Conservation (phyloP, 2,888 invertebrate genomes). For the Heterodera filipjevi region DNA sequence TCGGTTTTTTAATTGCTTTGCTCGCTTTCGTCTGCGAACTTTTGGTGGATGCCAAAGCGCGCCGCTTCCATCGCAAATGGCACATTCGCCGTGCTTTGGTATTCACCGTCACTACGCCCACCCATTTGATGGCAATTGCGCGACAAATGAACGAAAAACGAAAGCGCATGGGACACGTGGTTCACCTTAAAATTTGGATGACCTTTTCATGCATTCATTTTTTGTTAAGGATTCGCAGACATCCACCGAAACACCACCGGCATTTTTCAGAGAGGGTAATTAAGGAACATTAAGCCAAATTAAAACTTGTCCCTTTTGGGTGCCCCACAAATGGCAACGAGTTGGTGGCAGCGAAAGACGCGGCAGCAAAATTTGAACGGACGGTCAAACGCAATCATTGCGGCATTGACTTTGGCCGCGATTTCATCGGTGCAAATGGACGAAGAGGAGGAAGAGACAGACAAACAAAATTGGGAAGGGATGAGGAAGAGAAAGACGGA, state of each 20-base stretch:
- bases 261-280: slow-evolving; percentile 3
- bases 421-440: neutral
- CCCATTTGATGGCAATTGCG: slow-evolving; percentile 23
- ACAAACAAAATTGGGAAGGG: neutral
- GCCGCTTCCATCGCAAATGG: slow-evolving; percentile 27
- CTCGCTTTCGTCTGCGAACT: slow-evolving; percentile 34
- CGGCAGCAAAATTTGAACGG: neutral
- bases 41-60: slow-evolving; percentile 27
- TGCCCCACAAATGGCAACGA: neutral
- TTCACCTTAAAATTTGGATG: neutral
- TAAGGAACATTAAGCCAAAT: too few relatives aligned
- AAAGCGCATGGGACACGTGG: neutral
- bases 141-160: neutral
- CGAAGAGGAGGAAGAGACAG: neutral
- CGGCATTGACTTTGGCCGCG: neutral
- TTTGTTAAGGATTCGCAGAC: neutral
- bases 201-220: neutral
- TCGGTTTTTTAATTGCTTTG: slow-evolving; percentile 34
- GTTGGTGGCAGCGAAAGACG: neutral
- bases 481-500: neutral
- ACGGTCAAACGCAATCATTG: neutral
- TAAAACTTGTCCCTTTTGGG: neutral
- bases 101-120: slow-evolving; percentile 4
- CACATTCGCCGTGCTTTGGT: slow-evolving; percentile 32
- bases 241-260: neutral